These are phyloP conservation scores for Physeter macrocephalus DNA, from an alignment of 2,113 vertebrate species.

Conservation along the genomic window DNA sequence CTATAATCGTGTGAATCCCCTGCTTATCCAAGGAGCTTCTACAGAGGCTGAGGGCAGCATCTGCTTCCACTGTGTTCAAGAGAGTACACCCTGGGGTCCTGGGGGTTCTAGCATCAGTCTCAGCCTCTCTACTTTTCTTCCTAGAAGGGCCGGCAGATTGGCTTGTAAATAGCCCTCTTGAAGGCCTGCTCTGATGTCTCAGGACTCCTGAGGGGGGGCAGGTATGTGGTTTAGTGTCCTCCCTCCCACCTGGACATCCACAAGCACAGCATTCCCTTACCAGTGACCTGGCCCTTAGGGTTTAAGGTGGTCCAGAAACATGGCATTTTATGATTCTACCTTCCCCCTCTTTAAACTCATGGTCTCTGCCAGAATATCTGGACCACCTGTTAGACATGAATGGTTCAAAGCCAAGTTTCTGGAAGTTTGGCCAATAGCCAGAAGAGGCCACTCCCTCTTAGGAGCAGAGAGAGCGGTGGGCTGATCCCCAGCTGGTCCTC, in stretches of 20 bases:
- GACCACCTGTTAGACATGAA: constrained; percentile 63
- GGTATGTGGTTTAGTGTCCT: not conserved
- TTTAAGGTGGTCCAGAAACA: not conserved
- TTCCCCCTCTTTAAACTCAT: constrained; percentile 25
- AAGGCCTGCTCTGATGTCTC: not conserved
- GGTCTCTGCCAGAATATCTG: constrained; percentile 10
- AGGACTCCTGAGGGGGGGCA: not conserved
- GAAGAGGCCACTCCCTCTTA: constrained; percentile 50
- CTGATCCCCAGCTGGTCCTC: constrained; percentile 71
- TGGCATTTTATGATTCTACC: not conserved
- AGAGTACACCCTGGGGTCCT: not conserved
- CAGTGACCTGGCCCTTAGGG: not conserved
- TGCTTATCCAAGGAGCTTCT: not conserved
- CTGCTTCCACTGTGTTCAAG: not conserved
- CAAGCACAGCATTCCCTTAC: not conserved
- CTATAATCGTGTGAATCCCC: not conserved
- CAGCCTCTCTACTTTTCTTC: not conserved
- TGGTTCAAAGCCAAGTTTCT: constrained; percentile 58
- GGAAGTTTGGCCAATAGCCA: constrained; percentile 68
- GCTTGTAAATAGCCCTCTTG: not conserved
- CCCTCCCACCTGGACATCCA: not conserved
- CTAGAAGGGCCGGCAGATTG: not conserved
- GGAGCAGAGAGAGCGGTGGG: not conserved
- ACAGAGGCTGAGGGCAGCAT: not conserved
- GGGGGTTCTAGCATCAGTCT: not conserved